Evolutionary conservation across 1,140 invertebrate genomes (phyloP).

Genomic region (Magallana ariakensis): DNA sequence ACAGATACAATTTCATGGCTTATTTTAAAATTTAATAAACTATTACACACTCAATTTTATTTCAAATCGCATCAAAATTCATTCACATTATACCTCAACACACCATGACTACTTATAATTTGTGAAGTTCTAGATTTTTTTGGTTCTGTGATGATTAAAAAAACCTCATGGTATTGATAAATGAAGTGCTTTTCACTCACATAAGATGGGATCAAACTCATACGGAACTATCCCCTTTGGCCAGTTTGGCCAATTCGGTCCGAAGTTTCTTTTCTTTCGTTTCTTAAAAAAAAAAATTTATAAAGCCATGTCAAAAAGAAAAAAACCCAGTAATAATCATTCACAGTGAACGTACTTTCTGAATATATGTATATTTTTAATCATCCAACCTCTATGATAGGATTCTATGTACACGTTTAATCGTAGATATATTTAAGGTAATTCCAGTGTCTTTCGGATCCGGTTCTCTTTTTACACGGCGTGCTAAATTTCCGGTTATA

Average conservation of each 20-base stretch:
- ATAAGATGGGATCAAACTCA: background rate
- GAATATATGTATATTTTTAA: no score
- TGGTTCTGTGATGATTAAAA: background rate
- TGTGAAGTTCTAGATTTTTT: background rate
- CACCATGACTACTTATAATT: background rate
- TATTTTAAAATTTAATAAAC: background rate
- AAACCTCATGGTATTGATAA: no score
- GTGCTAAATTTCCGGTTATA: no score
- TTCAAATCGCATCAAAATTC: background rate
- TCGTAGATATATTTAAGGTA: background rate
- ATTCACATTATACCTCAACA: background rate
- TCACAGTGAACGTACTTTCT: no score
- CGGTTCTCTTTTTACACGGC: no score
- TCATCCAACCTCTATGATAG: no score
- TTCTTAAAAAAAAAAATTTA: background rate
- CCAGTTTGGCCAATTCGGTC: background rate
- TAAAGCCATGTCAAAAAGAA: no score
- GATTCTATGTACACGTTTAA: background rate
- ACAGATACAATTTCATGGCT: background rate
- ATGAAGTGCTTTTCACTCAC: background rate
- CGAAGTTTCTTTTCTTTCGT: background rate
- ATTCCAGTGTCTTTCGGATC: no score
- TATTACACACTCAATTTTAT: background rate
- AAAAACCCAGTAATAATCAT: no score
- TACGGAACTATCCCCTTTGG: background rate